These are phyloP conservation scores for Drosophila busckii DNA, from an alignment of 1,140 invertebrate genomes.

Conservation along the genomic window DNA sequence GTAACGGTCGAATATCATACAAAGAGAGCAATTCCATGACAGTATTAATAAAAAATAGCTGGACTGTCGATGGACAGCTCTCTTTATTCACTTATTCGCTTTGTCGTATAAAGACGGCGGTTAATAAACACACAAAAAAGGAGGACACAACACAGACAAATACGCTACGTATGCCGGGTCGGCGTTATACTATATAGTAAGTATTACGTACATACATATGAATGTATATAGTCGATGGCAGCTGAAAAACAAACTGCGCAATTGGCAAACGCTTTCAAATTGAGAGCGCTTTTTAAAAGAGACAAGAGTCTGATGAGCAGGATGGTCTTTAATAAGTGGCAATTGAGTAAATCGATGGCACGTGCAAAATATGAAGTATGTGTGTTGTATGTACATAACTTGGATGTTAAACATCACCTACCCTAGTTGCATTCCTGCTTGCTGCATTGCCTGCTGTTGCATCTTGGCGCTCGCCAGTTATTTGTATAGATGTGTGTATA, in stretches of 20 bases:
- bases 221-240: conserved; percentile 37
- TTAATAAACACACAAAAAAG: conserved; percentile 41
- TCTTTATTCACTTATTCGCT: conserved; percentile 82
- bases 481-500: conserved; percentile 20
- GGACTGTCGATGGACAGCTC: conserved; percentile 85
- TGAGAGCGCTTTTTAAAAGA: conserved; percentile 31
- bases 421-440: conserved; percentile 22
- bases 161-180: conserved; percentile 26
- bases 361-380: conserved; percentile 23
- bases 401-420: too few relatives aligned
- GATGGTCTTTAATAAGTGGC: conserved; percentile 5
- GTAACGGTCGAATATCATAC: conserved; percentile 79
- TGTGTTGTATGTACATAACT: too few relatives aligned
- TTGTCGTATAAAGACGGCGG: conserved; percentile 23
- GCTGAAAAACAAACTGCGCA: conserved; percentile 68
- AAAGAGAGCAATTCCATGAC: conserved; percentile 85
- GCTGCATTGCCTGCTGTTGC: conserved; percentile 17
- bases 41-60: conserved; percentile 80
- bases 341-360: conserved; percentile 20
- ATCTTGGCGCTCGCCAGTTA: conserved; percentile 15
- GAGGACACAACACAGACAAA: conserved; percentile 34
- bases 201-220: conserved; percentile 13
- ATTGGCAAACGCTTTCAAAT: conserved; percentile 55
- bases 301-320: not conserved
- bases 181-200: too few relatives aligned